Conservation (phyloP, 2,888 invertebrate genomes). For the Parnassius glacialis region DNA sequence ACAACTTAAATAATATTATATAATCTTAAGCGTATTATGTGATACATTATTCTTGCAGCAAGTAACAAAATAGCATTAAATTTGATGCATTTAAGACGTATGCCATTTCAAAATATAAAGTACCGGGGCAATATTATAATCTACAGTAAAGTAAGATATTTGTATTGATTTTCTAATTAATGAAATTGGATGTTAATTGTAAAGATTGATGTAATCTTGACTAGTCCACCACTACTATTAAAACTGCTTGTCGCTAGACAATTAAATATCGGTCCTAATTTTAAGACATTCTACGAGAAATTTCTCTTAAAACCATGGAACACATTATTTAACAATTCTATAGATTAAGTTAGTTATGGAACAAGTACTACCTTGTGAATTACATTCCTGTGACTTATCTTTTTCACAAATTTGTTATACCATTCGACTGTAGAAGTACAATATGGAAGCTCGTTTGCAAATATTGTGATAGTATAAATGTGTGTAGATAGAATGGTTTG, state of each 20-base stretch:
- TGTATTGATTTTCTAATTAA: too few species aligned
- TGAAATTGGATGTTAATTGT: too few species aligned
- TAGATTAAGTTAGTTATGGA: background rate
- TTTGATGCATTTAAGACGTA: conserved; percentile 6
- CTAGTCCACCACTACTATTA: too few species aligned
- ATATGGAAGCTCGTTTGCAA: background rate
- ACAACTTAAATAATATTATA: background rate
- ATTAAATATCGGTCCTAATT: too few species aligned
- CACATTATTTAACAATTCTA: background rate
- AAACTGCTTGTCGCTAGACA: too few species aligned
- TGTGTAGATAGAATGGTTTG: conserved; percentile 53
- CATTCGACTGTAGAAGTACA: background rate
- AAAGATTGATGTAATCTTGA: too few species aligned
- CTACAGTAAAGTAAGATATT: too few species aligned
- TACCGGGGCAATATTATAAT: too few species aligned
- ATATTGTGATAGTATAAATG: conserved; percentile 53
- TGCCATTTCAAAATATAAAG: conserved; percentile 2
- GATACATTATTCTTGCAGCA: background rate
- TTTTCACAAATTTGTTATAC: conserved; percentile 2
- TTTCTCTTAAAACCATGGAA: too few species aligned
- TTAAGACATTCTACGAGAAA: too few species aligned
- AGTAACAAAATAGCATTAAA: background rate
- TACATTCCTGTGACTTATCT: conserved; percentile 14
- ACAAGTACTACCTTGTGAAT: background rate
- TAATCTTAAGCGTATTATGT: conserved; percentile 1